These are phyloP conservation scores for Etia nguti DNA, from an alignment of 2,113 vertebrate genomes.

Conservation along the genomic window DNA sequence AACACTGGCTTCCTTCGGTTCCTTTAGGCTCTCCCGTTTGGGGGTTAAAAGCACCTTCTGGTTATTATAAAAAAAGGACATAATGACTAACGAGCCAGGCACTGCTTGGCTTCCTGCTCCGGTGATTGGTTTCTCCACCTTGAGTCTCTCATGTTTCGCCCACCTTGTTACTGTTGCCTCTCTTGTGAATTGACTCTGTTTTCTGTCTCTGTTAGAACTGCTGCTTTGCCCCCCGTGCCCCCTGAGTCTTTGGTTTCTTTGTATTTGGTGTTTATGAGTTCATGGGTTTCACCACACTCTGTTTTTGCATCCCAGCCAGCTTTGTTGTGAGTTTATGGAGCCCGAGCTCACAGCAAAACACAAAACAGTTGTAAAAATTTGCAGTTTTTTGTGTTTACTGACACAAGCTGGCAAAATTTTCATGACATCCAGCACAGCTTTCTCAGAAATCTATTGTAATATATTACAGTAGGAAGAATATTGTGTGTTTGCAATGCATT, in stretches of 20 bases:
- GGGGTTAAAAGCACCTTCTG: not conserved
- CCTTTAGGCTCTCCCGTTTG: not conserved
- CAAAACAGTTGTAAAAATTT: not conserved
- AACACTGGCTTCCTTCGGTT: not conserved
- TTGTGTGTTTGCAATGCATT: not conserved
- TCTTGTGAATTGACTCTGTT: not conserved
- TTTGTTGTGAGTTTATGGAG: not conserved
- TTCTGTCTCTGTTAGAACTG: not conserved
- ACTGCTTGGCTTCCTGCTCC: not conserved
- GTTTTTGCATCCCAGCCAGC: not conserved
- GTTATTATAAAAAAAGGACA: not conserved
- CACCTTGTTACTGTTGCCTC: not conserved
- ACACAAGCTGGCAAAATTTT: not conserved
- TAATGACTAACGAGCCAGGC: not conserved
- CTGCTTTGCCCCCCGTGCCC: rapidly evolving
- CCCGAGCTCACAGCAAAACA: not conserved
- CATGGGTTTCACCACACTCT: not conserved
- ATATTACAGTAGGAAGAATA: not conserved
- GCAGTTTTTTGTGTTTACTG: not conserved
- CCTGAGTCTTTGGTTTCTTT: not conserved
- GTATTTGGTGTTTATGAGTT: not conserved
- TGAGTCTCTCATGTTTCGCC: not conserved
- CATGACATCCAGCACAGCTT: not conserved
- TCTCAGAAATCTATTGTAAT: not conserved
- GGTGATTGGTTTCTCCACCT: not conserved